A percentile compares a stretch with the other conserved stretches of the same genome.
Evolutionary conservation across 2,888 invertebrate genomes (phyloP).

Genomic region (Spisula subtruncata): DNA sequence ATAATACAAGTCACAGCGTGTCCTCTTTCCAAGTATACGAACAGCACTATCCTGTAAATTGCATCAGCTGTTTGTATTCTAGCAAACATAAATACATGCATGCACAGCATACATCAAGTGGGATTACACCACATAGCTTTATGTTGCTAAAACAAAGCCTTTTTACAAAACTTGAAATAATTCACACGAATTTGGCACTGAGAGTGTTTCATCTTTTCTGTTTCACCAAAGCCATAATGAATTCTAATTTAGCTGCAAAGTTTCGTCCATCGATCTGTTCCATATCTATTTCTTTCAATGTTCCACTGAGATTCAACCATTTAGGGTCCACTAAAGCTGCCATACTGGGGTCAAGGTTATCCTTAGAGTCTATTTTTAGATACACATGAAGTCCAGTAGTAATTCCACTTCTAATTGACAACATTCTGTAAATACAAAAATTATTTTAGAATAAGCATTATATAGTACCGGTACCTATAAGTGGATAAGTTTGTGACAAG

Average conservation of each 20-base stretch:
- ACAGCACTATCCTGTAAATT: background rate
- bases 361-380: slow-evolving; percentile 90
- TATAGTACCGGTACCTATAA: no score
- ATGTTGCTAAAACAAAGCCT: background rate
- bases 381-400: slow-evolving; percentile 95
- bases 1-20: no score
- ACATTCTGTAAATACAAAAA: slow-evolving; percentile 89
- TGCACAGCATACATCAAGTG: slow-evolving; percentile 19
- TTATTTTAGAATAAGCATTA: no score
- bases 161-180: background rate
- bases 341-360: slow-evolving; percentile 65
- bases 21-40: no score
- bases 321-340: slow-evolving; percentile 93
- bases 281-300: slow-evolving; percentile 93
- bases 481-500: no score
- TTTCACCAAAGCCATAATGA: slow-evolving; percentile 93
- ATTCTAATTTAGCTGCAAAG: slow-evolving; percentile 98
- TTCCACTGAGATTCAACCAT: slow-evolving; percentile 97
- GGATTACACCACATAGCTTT: background rate
- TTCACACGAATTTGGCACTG: background rate
- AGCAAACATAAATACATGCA: background rate
- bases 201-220: slow-evolving; percentile 61
- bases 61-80: background rate
- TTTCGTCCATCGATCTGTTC: slow-evolving; percentile 98
- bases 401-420: slow-evolving; percentile 96